phyloP scores from a whole-genome alignment of 2,113 vertebrate genomes.

The Caloenas nicobarica region DNA sequence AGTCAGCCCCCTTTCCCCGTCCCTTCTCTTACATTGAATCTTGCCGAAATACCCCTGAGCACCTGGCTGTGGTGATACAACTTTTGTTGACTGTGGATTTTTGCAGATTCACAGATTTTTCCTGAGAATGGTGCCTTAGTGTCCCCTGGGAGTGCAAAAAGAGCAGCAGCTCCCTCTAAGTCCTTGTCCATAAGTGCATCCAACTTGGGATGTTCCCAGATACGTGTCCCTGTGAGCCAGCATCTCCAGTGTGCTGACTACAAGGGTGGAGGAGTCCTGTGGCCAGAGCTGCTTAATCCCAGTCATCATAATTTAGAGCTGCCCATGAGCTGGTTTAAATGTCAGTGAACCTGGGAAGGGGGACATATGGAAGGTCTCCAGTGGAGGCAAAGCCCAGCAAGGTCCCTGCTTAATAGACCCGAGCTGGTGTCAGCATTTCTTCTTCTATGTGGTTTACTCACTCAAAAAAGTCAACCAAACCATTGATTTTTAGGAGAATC shows the following conservation, averaged over 20 bases:
- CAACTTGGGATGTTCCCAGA: not conserved
- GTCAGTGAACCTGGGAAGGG: not conserved
- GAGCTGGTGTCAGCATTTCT: not conserved
- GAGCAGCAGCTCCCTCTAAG: not conserved
- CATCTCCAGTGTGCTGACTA: not conserved
- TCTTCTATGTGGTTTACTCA: not conserved
- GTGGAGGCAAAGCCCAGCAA: not conserved
- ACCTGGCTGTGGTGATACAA: not conserved
- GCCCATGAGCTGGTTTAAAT: not conserved
- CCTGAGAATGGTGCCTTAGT: not conserved
- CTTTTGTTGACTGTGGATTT: not conserved
- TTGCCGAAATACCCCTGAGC: not conserved
- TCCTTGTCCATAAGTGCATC: not conserved
- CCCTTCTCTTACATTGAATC: not conserved
- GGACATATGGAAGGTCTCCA: not conserved
- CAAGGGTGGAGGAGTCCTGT: accelerated
- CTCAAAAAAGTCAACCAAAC: not conserved
- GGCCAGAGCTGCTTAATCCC: not conserved
- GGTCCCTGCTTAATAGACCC: not conserved
- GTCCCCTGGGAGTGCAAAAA: not conserved
- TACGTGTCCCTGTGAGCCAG: accelerated
- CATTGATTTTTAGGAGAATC: not conserved
- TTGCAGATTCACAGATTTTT: not conserved
- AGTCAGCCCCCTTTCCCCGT: not conserved
- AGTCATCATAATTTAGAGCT: not conserved